Evolutionary conservation across 2,797 vertebrate genomes (phyloP), one percentile per base, ranked within the genome.

Genomic region (Mormyrus proboscirostris): DNA sequence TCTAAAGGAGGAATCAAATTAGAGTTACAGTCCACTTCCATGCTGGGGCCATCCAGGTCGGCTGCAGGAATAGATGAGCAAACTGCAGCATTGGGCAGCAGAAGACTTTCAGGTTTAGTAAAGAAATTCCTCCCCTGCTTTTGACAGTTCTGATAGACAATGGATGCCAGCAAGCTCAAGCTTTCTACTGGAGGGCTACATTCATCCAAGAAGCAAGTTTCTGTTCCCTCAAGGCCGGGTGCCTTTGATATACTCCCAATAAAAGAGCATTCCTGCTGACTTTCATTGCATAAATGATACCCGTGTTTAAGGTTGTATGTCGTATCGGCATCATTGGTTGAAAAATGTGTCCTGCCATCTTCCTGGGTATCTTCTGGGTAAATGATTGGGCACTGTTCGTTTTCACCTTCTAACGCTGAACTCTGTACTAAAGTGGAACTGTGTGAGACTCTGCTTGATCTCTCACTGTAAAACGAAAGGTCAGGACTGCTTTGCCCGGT

Each of bases 21-120:
- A 51, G 93, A 91, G 88, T 95, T 95, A 88, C 90, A 90, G 89
- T 95, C 94, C 22, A 93, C 89, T 14, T 90, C 90, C 4, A 89
- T 33, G 49, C 65, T 44, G 41, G 92, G 82, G 49, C 92, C 92
- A 69, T 73, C 69, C 19, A 91, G 86, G 47, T 89, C 90, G 2
- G 57, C 88, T 47, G 12, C 73, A 33, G 79, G 82, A 38, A 29
- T 4, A 33, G 16, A 88, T 65, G 76, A 53, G 53, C 22, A 76
- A 79, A 65, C 25, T n/a, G 33, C 47, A 88, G 16, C 25, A 8
- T 47, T 50, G n/a, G 88, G 84, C 29, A 59, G 4, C 50, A 22
- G 19, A 22, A 86, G 25, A 33, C 90, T 4, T 16, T 79, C 41
- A 47, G 55, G 79, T 76, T 91, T 59, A 62, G 83, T 69, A 88